Conservation (phyloP, 2,797 vertebrate species). For the Pseudochirops cupreus region DNA sequence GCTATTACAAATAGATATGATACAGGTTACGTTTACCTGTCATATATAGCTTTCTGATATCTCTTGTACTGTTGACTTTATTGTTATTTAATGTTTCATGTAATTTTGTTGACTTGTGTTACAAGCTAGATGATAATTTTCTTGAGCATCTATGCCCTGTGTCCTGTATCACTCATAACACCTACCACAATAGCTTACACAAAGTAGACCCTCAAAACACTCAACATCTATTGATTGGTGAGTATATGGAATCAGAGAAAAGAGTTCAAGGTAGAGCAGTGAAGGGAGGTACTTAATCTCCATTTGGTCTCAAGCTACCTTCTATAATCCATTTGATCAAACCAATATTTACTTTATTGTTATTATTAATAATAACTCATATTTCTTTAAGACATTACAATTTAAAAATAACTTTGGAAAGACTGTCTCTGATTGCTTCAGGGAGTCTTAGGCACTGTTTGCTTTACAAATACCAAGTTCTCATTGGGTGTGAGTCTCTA, state of each 20-base stretch:
- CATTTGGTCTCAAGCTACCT: neutral
- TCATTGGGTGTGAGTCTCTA: neutral
- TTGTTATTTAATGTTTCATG: neutral
- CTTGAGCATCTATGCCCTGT: neutral
- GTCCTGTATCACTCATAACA: neutral
- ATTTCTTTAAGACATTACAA: neutral
- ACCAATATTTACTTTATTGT: neutral
- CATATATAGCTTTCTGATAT: neutral
- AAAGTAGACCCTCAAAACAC: neutral
- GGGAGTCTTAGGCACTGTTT: neutral
- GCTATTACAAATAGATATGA: neutral
- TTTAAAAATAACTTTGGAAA: neutral
- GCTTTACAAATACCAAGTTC: neutral
- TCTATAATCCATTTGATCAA: neutral
- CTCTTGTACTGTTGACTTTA: neutral
- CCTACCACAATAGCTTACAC: neutral
- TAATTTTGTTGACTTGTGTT: neutral
- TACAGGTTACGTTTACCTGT: neutral
- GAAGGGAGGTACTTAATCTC: neutral
- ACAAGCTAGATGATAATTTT: neutral
- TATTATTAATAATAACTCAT: neutral
- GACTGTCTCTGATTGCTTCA: neutral
- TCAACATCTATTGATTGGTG: neutral
- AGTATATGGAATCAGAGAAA: neutral
- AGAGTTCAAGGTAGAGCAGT: neutral